phyloP scores from a whole-genome alignment of 2,113 vertebrate genomes.

The Hipposideros armiger region DNA sequence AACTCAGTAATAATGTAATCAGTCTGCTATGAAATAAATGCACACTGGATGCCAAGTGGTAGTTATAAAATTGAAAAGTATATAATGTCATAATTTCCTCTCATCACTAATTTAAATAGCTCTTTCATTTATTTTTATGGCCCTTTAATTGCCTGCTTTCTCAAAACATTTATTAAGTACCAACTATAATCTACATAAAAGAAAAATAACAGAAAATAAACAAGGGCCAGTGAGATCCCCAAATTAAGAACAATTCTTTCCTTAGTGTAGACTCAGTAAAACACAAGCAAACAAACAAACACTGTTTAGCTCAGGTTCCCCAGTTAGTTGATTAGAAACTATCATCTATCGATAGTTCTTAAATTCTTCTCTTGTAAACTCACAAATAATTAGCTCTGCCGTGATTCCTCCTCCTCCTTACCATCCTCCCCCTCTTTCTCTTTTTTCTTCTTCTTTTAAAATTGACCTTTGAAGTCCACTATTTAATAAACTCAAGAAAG shows the following conservation, averaged over 20 bases:
- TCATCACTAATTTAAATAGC: neutral
- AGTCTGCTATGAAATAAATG: neutral
- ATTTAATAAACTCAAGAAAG: neutral
- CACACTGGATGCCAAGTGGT: neutral
- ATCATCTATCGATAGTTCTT: neutral
- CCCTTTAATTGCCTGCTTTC: neutral
- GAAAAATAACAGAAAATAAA: neutral
- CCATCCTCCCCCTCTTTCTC: no score
- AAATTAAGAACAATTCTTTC: neutral
- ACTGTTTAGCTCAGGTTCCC: neutral
- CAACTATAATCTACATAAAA: neutral
- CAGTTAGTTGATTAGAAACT: neutral
- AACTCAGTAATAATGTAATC: neutral
- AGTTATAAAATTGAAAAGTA: neutral
- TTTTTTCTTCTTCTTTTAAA: neutral
- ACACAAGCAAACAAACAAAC: neutral
- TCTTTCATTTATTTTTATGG: neutral
- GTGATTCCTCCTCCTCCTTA: no score
- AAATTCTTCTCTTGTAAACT: neutral
- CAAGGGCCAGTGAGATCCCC: neutral
- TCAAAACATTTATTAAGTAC: constrained; percentile 15
- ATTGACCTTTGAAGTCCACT: neutral
- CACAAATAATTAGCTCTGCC: neutral
- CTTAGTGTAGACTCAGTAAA: neutral
- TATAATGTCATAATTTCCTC: neutral